A percentile compares a stretch with the other conserved stretches of the same genome.
phyloP scores from a whole-genome alignment of 92 coral and sea anemone genomes.

The Plumapathes pennacea region DNA sequence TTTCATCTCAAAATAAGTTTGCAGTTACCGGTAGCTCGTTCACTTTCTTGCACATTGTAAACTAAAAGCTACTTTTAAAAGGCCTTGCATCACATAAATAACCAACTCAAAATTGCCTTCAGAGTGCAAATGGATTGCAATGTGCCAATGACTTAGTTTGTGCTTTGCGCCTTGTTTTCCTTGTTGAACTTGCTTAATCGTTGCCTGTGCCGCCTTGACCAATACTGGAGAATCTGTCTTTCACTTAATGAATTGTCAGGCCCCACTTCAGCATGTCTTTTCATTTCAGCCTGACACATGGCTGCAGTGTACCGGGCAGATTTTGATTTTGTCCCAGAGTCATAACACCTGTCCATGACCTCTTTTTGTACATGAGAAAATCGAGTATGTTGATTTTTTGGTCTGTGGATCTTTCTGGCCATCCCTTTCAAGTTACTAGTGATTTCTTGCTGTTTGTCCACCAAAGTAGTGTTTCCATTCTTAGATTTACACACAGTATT shows the following conservation, averaged over 20 bases:
- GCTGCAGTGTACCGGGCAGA: conserved; percentile 37
- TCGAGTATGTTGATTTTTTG: conserved; percentile 14
- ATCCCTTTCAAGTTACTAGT: conserved; percentile 31
- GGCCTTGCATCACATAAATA: too few relatives aligned
- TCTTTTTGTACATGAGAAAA: conserved; percentile 29
- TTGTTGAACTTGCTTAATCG: too few relatives aligned
- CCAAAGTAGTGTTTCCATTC: conserved; percentile 5
- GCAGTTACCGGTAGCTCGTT: too few relatives aligned
- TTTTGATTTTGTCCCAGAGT: conserved; percentile 32
- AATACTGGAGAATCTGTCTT: conserved; percentile 12
- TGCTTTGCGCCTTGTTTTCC: too few relatives aligned
- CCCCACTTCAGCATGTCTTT: conserved; percentile 35
- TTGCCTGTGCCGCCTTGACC: conserved; percentile 17
- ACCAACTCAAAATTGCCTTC: too few relatives aligned
- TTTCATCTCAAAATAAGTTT: too few relatives aligned
- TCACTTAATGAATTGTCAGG: conserved; percentile 31
- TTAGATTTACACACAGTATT: too few relatives aligned
- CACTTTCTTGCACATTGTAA: too few relatives aligned
- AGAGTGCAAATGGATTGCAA: too few relatives aligned
- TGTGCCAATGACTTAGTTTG: too few relatives aligned
- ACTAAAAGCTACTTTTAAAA: too few relatives aligned
- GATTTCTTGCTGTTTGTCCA: conserved; percentile 6
- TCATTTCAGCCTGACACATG: conserved; percentile 32
- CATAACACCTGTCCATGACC: conserved; percentile 42
- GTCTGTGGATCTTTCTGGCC: conserved; percentile 19